Evolutionary conservation across 2,888 invertebrate species (phyloP), one percentile per base, ranked within the genome.

Genomic region (Ditula angustiorana): DNA sequence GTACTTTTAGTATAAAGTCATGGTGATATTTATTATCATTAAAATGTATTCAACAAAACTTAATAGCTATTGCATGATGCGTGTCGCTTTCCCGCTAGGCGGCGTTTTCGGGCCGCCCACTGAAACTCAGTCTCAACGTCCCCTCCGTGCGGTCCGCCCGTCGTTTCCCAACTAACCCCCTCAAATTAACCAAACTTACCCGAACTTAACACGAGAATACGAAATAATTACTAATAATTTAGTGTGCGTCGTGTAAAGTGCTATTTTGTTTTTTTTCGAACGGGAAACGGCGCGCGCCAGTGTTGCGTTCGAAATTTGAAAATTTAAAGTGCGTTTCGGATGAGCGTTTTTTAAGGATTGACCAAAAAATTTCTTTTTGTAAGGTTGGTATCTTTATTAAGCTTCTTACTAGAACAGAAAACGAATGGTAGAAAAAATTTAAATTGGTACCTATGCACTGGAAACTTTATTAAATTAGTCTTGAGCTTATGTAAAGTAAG

Each of bases 91-190:
- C 71, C 68, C 73, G 69, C 76, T 79, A 86, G 89, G 88, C 87
- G 87, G 87, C 75, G 68, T 57, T 41, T 52, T 23, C 52, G 52
- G 57, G 77, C 88, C 90, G 90, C 91, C 90, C 87, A 90, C 90
- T 86, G 88, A 88, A 87, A 84, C 81, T 81, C 84, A 92, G 92
- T 92, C 92, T 90, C 90, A 89, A 77, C 87, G 93, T 93, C 92
- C 90, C 85, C 93, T 93, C 93, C 93, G 93, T 87, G 93, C 93
- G 93, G 93, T 92, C 87, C 87, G 90, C 93, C 92, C 82, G 93
- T 86, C 86, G 82, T 85, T 87, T 83, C 84, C 79, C 68, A 69
- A 78, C 72, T 74, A 76, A 77, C 74, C 75, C 74, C 71, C 67
- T n/a, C 64, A 73, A 68, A 75, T 66, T 71, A 47, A 66, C 33